phyloP scores from a whole-genome alignment of 1,140 invertebrate species.

The Holcopasites calliopsidis region DNA sequence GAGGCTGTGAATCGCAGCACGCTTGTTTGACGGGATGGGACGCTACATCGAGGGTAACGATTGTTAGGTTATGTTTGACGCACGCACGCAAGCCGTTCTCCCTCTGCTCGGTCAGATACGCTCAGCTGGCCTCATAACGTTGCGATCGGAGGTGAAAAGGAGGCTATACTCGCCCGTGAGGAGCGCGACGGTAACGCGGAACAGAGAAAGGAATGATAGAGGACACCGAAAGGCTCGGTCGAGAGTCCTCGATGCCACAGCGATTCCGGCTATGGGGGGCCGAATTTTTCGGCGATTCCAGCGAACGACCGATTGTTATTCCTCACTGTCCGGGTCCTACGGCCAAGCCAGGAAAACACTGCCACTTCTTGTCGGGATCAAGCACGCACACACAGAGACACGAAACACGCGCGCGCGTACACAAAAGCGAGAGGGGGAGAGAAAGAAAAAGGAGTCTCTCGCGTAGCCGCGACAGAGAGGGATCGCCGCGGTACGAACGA shows the following conservation, averaged over 20 bases:
- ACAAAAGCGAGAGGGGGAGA: constrained; percentile 22
- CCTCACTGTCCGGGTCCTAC: constrained; percentile 31
- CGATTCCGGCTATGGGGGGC: constrained; percentile 15
- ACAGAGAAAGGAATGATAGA: constrained; percentile 40
- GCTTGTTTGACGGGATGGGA: background rate
- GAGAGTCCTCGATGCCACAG: constrained; percentile 31
- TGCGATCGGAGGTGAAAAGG: constrained; percentile 11
- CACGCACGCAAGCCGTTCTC: constrained; percentile 48
- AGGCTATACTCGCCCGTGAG: constrained; percentile 39
- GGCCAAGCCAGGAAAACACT: constrained; percentile 41
- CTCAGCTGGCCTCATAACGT: constrained; percentile 50
- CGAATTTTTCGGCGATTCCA: constrained; percentile 15
- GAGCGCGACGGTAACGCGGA: constrained; percentile 35
- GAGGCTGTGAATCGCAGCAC: background rate
- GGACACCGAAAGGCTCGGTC: constrained; percentile 22
- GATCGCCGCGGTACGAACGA: constrained; percentile 58
- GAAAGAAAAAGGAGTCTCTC: constrained; percentile 61
- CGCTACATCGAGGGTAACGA: constrained; percentile 16
- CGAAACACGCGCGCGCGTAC: constrained; percentile 35
- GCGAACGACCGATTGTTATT: background rate
- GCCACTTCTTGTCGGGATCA: constrained; percentile 33
- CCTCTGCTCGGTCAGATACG: constrained; percentile 50
- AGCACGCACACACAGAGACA: constrained; percentile 40
- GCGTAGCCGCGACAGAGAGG: constrained; percentile 63
- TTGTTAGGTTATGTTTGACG: constrained; percentile 58